Evolutionary conservation across 2,113 vertebrate genomes (phyloP).

Genomic region (Pardalotus punctatus): DNA sequence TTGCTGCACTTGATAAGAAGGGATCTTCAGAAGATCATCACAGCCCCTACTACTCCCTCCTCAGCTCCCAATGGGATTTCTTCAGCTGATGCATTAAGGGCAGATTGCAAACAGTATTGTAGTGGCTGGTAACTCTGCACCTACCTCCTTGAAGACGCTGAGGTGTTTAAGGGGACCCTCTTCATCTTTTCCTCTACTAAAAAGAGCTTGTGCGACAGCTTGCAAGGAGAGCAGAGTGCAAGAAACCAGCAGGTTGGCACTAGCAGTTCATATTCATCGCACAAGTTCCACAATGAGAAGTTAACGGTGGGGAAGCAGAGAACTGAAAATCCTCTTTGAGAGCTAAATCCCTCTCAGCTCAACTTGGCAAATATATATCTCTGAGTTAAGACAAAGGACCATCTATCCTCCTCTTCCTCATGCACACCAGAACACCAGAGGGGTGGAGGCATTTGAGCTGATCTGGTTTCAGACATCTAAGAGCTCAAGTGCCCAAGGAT

Average conservation of each 20-base stretch:
- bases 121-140: background rate
- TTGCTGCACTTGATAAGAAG: background rate
- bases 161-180: background rate
- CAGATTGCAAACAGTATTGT: background rate
- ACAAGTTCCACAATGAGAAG: background rate
- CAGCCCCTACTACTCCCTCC: background rate
- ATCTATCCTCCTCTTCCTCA: background rate
- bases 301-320: background rate
- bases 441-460: background rate
- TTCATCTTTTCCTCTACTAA: background rate
- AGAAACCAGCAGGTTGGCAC: background rate
- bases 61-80: background rate
- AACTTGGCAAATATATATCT: accelerated
- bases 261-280: background rate
- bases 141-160: background rate
- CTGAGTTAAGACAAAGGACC: background rate
- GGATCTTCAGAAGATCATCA: background rate
- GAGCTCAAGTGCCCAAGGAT: background rate
- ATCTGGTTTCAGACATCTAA: background rate
- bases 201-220: background rate
- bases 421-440: background rate
- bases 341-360: background rate
- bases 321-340: background rate
- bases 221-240: background rate
- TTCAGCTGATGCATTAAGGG: background rate